Percentiles rank a stretch among this genome's conserved stretches.
These are phyloP conservation scores for Tetragnatha montana DNA, from an alignment of 2,888 invertebrate genomes.

Conservation along the genomic window DNA sequence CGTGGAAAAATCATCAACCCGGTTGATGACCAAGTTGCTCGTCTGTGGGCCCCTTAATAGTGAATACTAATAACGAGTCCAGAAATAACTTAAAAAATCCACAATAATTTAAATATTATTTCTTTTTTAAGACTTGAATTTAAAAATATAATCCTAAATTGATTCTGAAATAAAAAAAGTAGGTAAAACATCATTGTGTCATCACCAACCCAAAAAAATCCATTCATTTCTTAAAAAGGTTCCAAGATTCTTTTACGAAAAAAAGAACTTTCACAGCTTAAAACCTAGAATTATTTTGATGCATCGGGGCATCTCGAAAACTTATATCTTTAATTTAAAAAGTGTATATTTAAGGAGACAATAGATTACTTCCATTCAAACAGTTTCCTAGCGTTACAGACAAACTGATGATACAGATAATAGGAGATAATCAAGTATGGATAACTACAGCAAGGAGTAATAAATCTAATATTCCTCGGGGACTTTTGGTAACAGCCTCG, in stretches of 20 bases:
- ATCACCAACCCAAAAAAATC: no score
- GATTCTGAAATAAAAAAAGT: no score
- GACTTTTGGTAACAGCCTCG: conserved; percentile 31
- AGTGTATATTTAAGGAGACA: background rate
- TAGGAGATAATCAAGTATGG: background rate
- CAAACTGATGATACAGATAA: background rate
- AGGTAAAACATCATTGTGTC: no score
- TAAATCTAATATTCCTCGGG: conserved; percentile 44
- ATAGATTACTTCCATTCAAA: background rate
- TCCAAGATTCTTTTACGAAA: background rate
- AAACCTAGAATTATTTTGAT: background rate
- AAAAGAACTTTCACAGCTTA: no score
- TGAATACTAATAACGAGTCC: no score
- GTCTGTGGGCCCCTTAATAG: no score
- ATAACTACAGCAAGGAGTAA: conserved; percentile 11
- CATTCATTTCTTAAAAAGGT: no score
- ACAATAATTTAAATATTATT: background rate
- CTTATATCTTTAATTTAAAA: background rate
- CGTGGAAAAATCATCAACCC: no score
- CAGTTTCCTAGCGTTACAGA: background rate
- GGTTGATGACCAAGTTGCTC: no score
- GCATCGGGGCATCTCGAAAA: background rate
- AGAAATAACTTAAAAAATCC: background rate
- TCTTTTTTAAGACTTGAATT: background rate
- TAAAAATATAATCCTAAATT: no score